Conservation (phyloP, 35 echinoderm and acorn worm genomes). For the Lytechinus pictus region DNA sequence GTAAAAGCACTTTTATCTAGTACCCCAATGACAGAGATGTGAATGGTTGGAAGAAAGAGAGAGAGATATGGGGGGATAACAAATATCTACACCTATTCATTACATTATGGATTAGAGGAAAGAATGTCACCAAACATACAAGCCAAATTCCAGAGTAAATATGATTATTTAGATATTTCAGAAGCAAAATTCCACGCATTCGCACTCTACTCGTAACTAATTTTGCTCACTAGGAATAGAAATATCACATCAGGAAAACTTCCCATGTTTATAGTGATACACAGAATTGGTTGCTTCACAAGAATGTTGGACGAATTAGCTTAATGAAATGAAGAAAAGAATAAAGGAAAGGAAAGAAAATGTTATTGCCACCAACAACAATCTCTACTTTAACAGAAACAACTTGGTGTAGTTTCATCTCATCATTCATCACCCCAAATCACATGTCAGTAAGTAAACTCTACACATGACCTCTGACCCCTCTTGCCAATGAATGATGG, state of each 20-base stretch:
- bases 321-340: background rate
- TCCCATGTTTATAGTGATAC: background rate
- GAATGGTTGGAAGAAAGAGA: background rate
- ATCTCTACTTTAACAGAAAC: background rate
- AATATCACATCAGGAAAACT: background rate
- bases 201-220: background rate
- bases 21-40: background rate
- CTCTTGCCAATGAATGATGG: slow-evolving; percentile 19
- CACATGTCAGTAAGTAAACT: slow-evolving; percentile 18
- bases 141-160: background rate
- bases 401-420: background rate
- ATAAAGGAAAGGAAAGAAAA: background rate
- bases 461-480: slow-evolving; percentile 34
- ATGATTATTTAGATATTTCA: background rate
- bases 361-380: background rate
- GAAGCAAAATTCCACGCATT: background rate
- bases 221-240: background rate
- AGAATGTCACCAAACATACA: background rate
- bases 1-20: background rate
- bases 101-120: background rate
- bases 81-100: background rate
- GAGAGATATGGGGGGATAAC: background rate
- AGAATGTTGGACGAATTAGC: background rate
- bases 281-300: background rate
- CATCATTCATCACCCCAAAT: slow-evolving; percentile 36